Evolutionary conservation across 1,140 invertebrate genomes (phyloP).

Genomic region (Bombus ignitus): DNA sequence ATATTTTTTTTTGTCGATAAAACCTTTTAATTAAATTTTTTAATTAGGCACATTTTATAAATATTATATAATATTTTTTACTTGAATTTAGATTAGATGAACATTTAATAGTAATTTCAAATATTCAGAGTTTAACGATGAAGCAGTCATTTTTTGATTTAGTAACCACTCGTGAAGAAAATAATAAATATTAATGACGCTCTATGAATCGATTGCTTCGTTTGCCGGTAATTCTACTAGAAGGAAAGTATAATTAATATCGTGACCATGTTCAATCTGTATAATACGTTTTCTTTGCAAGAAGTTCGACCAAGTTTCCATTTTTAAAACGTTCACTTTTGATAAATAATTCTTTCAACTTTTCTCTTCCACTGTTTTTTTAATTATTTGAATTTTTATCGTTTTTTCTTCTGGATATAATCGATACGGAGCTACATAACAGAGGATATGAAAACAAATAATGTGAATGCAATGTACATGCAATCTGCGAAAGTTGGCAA

Average conservation of each 20-base stretch:
- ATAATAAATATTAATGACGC: slow-evolving; percentile 30
- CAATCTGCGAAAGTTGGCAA: not conserved
- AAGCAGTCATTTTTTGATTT: not conserved
- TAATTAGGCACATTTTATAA: too few species aligned
- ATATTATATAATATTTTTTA: too few species aligned
- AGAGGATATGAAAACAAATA: slow-evolving; percentile 17
- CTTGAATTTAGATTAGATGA: too few species aligned
- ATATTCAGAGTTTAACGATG: not conserved
- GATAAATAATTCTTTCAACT: not conserved
- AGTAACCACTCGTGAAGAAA: not conserved
- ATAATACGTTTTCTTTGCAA: not conserved
- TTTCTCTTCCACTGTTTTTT: not conserved
- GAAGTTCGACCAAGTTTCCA: too few species aligned
- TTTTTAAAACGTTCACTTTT: not conserved
- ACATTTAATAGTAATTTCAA: not conserved
- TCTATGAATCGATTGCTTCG: not conserved
- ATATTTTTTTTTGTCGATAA: too few species aligned
- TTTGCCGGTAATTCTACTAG: not conserved
- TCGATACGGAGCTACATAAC: not conserved
- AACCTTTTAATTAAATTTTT: too few species aligned
- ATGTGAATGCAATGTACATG: not conserved
- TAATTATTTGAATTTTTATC: not conserved
- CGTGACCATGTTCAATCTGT: not conserved
- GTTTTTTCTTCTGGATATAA: not conserved
- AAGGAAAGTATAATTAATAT: slow-evolving; percentile 18